phyloP scores from a whole-genome alignment of 2,113 vertebrate genomes.

The Hypocryptadius cinnamomeus region DNA sequence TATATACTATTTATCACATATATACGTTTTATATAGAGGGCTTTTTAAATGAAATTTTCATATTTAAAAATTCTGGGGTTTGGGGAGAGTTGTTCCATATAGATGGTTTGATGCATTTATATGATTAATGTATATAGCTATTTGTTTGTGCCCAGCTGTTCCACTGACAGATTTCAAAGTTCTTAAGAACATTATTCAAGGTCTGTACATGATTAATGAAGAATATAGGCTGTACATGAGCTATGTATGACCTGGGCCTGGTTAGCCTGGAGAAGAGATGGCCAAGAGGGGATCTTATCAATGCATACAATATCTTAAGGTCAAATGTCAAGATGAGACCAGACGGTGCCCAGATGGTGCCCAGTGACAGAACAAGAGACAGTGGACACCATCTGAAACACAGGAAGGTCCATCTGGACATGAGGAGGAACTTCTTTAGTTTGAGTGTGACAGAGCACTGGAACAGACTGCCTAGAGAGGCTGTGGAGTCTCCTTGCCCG shows the following conservation, averaged over 20 bases:
- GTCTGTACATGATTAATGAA: neutral
- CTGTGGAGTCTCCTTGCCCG: neutral
- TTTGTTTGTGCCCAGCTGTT: neutral
- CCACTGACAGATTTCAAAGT: neutral
- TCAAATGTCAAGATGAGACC: neutral
- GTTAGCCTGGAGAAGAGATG: neutral
- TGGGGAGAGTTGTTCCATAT: neutral
- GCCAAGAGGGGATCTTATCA: neutral
- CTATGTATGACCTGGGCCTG: neutral
- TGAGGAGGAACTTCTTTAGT: neutral
- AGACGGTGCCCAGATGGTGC: neutral
- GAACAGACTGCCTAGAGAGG: neutral
- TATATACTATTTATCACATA: neutral
- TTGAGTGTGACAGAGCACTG: neutral
- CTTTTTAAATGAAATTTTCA: neutral
- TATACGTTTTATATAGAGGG: neutral
- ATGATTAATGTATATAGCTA: neutral
- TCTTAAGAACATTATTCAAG: neutral
- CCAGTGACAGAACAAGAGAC: neutral
- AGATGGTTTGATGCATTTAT: neutral
- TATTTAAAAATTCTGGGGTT: neutral
- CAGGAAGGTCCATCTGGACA: neutral
- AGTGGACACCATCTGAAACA: neutral
- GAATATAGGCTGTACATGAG: neutral
- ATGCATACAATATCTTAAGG: neutral